Evolutionary conservation across 2,113 vertebrate species (phyloP), one percentile per base, ranked within the genome.

Genomic region (Halichoerus grypus): DNA sequence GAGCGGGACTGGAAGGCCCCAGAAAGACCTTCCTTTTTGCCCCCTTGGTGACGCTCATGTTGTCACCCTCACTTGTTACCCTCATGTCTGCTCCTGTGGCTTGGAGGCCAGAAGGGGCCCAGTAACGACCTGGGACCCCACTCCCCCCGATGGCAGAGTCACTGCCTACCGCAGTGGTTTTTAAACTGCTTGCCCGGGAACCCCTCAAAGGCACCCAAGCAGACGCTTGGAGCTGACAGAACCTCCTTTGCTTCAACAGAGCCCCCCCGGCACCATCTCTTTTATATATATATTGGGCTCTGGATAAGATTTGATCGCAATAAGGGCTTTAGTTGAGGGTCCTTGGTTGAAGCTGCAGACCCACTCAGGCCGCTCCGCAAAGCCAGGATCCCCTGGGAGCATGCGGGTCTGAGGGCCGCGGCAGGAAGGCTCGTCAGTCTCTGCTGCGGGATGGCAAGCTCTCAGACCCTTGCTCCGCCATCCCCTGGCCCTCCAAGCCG

Each of bases 401-500:
- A 1, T 49, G 11, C 0, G 15, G 26, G 83, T 24, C 13, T 1
- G 16, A 2, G 55, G 22, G 31, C 51, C 42, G 22, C 0, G 0
- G 55, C n/a, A 7, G 33, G 28, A 55, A 31, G 42, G 1, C 19
- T 46, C 22, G 5, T 76, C 26, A 0, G 1, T 31, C 26, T 19
- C 59, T 57, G 51, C 53, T 5, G 33, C 76, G 21, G 51, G 22
- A 22, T 1, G 7, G 7, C 3, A 24, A 4, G 55, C 26, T 5
- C 36, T 57, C 80, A 67, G 36, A n/a, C 53, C 31, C 31, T 28
- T 15, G 49, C n/a, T 63, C 36, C n/a, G 5, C 12, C 31, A 5
- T 19, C n/a, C 22, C 33, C 8, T 83, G 19, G 10, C 12, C n/a
- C 14, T 53, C 36, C 80, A 57, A 7, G 51, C 15, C 8, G 14